Percentiles rank a stretch among this genome's conserved stretches.
Conservation (phyloP, 2,797 vertebrate species). For the Heliangelus exortis region DNA sequence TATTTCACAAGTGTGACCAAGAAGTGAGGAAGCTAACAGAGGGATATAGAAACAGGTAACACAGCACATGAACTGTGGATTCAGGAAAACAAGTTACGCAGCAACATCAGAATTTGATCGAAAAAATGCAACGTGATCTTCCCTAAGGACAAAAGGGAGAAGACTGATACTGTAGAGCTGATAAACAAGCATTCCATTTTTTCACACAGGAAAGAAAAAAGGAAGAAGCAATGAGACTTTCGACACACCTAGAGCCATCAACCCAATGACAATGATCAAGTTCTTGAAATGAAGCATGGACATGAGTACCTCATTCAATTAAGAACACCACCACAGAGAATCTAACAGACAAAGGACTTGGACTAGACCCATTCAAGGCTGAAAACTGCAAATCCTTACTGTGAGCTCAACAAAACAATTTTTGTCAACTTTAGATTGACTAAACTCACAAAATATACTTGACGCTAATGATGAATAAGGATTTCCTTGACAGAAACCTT, state of each 20-base stretch:
- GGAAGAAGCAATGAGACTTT: neutral
- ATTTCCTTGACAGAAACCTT: neutral
- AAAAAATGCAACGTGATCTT: neutral
- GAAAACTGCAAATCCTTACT: neutral
- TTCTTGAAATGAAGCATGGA: neutral
- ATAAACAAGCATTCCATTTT: neutral
- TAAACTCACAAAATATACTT: neutral
- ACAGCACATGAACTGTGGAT: neutral
- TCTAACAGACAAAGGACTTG: neutral
- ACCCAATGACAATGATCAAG: neutral
- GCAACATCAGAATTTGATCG: neutral
- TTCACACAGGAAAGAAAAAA: neutral
- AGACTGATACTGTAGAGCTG: neutral
- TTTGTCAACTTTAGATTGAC: neutral
- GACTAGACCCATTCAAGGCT: neutral
- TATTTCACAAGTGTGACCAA: neutral
- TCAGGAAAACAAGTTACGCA: neutral
- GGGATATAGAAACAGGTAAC: neutral
- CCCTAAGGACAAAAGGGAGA: neutral
- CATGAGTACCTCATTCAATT: fast-evolving
- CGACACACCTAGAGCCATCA: neutral
- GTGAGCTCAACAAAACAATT: neutral
- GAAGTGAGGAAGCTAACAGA: neutral
- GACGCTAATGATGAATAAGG: fast-evolving
- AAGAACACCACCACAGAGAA: neutral